These are phyloP conservation scores for Xanthorhoe designata DNA, from an alignment of 2,888 invertebrate species.

Conservation along the genomic window DNA sequence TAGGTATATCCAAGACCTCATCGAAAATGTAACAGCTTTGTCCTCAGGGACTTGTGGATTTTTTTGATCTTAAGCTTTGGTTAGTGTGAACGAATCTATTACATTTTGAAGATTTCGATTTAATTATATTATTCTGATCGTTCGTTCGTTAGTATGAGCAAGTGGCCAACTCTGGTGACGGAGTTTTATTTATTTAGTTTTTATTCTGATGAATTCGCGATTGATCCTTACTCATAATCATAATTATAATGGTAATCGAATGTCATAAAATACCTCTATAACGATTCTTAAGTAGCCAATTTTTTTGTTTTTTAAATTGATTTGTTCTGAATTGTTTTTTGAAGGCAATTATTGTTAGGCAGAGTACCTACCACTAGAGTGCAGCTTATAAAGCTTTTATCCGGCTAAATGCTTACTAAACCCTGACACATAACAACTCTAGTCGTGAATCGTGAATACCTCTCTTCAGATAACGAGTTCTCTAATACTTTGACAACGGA, in stretches of 20 bases:
- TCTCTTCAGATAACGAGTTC: constrained; percentile 56
- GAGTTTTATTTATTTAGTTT: too few relatives aligned
- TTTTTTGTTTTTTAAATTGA: too few relatives aligned
- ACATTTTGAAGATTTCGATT: neutral
- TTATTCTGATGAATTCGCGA: too few relatives aligned
- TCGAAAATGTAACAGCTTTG: neutral
- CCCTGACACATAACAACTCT: constrained; percentile 11
- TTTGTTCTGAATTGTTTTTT: neutral
- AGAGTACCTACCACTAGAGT: neutral
- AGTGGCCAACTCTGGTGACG: too few relatives aligned
- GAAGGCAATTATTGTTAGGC: neutral
- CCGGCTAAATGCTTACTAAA: constrained; percentile 6
- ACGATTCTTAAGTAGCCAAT: too few relatives aligned
- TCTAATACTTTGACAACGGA: constrained; percentile 57
- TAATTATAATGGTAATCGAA: too few relatives aligned
- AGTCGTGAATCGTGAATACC: constrained; percentile 42
- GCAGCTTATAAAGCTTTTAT: neutral
- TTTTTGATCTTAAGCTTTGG: neutral
- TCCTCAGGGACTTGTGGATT: neutral
- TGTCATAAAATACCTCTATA: too few relatives aligned
- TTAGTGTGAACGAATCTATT: neutral
- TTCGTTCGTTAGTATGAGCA: too few relatives aligned
- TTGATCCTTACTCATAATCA: too few relatives aligned
- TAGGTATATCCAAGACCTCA: neutral
- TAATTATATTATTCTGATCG: too few relatives aligned